Percentiles rank a stretch among this genome's conserved stretches.
These are phyloP conservation scores for Morpho helenor DNA, from an alignment of 2,888 invertebrate species.

Conservation along the genomic window DNA sequence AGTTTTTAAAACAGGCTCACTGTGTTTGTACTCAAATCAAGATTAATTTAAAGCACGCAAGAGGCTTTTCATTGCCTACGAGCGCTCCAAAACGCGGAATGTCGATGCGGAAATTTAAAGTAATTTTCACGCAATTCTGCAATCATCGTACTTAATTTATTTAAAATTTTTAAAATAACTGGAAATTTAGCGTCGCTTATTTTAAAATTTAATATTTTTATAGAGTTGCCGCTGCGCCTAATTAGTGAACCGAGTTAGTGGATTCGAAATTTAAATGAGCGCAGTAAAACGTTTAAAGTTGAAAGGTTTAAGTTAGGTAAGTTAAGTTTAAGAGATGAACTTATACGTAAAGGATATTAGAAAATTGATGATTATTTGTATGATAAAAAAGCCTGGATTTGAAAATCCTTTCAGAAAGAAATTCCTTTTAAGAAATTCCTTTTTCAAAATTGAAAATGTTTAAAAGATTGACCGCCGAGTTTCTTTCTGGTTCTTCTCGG, in stretches of 20 bases:
- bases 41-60: slow-evolving; percentile 14
- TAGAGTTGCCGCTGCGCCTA: slow-evolving; percentile 16
- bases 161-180: slow-evolving; percentile 4
- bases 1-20: too few relatives aligned
- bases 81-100: slow-evolving; percentile 9
- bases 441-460: too few relatives aligned
- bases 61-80: slow-evolving; percentile 10
- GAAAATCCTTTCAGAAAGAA: too few relatives aligned
- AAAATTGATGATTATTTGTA: too few relatives aligned
- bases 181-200: slow-evolving; percentile 10
- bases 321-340: too few relatives aligned
- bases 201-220: slow-evolving; percentile 17
- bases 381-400: too few relatives aligned
- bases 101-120: slow-evolving; percentile 15
- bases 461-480: too few relatives aligned
- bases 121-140: slow-evolving; percentile 16
- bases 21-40: slow-evolving; percentile 7
- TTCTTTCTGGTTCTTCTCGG: too few relatives aligned
- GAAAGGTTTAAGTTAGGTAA: too few relatives aligned
- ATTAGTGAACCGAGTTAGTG: slow-evolving; percentile 26
- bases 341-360: too few relatives aligned
- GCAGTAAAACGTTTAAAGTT: slow-evolving; percentile 9
- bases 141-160: slow-evolving; percentile 11
- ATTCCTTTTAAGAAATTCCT: too few relatives aligned
- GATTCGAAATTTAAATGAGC: slow-evolving; percentile 31